These are phyloP conservation scores for Clupea harengus DNA, from an alignment of 2,113 vertebrate genomes.

Conservation along the genomic window DNA sequence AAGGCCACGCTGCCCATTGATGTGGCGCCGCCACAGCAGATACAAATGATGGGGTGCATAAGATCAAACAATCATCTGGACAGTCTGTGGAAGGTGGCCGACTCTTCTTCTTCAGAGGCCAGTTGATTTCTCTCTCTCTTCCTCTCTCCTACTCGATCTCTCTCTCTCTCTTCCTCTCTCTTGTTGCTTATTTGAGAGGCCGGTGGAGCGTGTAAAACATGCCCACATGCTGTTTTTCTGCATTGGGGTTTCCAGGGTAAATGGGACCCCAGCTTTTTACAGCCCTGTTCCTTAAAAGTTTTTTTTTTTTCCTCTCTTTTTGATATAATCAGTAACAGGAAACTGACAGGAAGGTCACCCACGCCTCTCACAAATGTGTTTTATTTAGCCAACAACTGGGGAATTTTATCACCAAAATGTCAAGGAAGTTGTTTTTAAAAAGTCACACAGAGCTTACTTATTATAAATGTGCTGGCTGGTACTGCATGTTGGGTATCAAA, in stretches of 20 bases:
- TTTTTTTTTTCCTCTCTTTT: background rate
- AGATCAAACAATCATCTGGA: constrained; percentile 3
- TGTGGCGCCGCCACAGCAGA: background rate
- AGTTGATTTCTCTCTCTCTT: background rate
- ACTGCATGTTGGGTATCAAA: background rate
- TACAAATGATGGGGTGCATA: background rate
- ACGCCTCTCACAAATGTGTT: constrained; percentile 6
- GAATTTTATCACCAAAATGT: background rate
- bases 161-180: background rate
- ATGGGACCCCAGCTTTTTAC: background rate
- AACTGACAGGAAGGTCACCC: background rate
- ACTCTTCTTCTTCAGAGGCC: background rate
- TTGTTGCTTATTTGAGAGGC: background rate
- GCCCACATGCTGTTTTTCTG: background rate
- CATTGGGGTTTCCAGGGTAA: background rate
- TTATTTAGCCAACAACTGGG: background rate
- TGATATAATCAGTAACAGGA: constrained; percentile 1
- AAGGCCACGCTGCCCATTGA: background rate
- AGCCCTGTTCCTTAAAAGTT: background rate
- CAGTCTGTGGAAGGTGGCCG: background rate
- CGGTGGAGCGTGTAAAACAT: background rate
- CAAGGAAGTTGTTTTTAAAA: background rate
- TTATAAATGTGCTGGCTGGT: background rate
- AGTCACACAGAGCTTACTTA: background rate
- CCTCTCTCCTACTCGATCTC: background rate